Evolutionary conservation across 2,113 vertebrate species (phyloP), one percentile per base, ranked within the genome.

Genomic region (Coryphaenoides rupestris): DNA sequence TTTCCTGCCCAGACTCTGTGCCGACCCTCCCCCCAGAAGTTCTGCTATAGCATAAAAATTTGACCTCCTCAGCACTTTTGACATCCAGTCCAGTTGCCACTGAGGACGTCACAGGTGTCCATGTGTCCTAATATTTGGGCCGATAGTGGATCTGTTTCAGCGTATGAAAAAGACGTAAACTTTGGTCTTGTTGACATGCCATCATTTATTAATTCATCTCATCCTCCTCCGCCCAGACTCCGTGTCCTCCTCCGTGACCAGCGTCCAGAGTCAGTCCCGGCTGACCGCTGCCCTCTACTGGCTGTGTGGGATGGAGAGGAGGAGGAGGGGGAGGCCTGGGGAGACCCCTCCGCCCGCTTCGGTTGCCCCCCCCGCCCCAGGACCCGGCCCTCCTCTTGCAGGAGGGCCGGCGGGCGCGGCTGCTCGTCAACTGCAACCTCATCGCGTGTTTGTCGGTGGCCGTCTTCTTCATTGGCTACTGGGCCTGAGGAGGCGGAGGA

Each of bases 231-330:
- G 16, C 58, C 21, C 49, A 87, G 83, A 68, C 55, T 85, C 79
- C 0, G 47, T 46, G 33, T 40, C 47, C 16, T 64, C 66, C 3
- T 80, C 74, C 0, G 21, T 21, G 21, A 52, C 68, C 49, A 72
- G 68, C 14, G 0, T 52, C 21, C 60, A 1, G 21, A 68, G 55
- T 24, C 74, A 17, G 23, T 93, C 92, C 13, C 92, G 82, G 71
- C 73, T 93, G 62, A 62, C 82, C 70, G 84, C 80, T 16, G 74
- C 86, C 45, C 1, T 95, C 19, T 84, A 93, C 78, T 98, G 96
- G 95, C 80, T 99, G 57, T 99, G 97, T 17, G 96, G 96, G 55
- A 90, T 98, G 94, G 91, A 94, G 46, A 75, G 66, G 28, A 58
- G 59, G 21, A 23, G 1, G 46, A 75, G 66, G 28, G 57, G 59